phyloP scores from a whole-genome alignment of 1,140 invertebrate genomes.

The Atta colombica region DNA sequence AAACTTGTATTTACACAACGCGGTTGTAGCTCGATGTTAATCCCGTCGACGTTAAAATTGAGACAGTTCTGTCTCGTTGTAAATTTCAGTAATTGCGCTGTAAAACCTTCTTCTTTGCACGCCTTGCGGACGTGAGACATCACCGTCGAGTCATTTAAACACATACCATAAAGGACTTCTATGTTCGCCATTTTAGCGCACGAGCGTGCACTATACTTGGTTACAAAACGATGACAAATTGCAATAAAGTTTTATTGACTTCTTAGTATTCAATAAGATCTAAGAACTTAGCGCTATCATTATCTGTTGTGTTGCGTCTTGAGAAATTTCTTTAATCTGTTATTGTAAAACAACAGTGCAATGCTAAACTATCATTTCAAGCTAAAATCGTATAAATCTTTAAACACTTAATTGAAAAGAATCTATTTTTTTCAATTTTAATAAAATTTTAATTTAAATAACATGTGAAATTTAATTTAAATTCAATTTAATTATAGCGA shows the following conservation, averaged over 20 bases:
- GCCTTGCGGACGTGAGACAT: constrained; percentile 7
- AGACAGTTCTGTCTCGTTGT: constrained; percentile 58
- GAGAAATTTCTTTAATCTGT: neutral
- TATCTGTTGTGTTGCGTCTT: neutral
- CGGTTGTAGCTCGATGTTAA: constrained; percentile 49
- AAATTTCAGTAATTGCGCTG: constrained; percentile 71
- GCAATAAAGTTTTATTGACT: constrained; percentile 59
- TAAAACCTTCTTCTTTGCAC: constrained; percentile 60
- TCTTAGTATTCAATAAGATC: constrained; percentile 16
- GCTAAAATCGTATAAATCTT: neutral
- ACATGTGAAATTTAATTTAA: neutral
- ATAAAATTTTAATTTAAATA: neutral
- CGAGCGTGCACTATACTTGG: constrained; percentile 6
- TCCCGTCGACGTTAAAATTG: constrained; percentile 52
- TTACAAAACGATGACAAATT: constrained; percentile 37
- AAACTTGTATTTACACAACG: constrained; percentile 51
- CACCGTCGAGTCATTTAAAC: constrained; percentile 48
- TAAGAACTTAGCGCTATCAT: neutral
- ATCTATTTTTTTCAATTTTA: neutral
- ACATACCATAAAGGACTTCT: constrained; percentile 55
- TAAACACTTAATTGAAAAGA: too few relatives aligned
- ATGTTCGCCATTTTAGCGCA: constrained; percentile 35
- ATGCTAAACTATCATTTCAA: neutral
- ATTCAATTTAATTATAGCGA: neutral
- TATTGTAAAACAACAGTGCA: neutral